A percentile compares a stretch with the other conserved stretches of the same genome.
phyloP scores from a whole-genome alignment of 2,113 vertebrate species.

The Lates calcarifer region DNA sequence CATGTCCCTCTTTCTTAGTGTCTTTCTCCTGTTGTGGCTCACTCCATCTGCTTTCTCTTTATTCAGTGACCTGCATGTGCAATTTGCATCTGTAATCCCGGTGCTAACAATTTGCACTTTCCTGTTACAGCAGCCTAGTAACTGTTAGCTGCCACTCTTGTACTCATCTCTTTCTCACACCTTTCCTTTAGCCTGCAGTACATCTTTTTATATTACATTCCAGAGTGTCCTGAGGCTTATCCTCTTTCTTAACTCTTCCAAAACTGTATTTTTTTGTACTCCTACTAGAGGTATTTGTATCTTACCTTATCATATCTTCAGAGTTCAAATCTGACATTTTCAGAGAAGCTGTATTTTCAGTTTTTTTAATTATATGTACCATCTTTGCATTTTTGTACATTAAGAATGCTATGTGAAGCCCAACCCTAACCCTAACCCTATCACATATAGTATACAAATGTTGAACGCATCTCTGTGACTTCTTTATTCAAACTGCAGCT shows the following conservation, averaged over 20 bases:
- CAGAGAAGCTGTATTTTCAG: neutral
- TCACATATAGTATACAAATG: conserved; percentile 46
- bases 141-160: conserved; percentile 25
- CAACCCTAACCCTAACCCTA: no score
- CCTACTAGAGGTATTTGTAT: neutral
- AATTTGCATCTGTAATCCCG: conserved; percentile 25
- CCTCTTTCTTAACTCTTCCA: conserved; percentile 18
- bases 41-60: conserved; percentile 9
- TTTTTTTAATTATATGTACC: neutral
- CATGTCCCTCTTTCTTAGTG: neutral
- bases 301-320: neutral
- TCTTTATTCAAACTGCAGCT: conserved; percentile 14
- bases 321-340: conserved; percentile 30
- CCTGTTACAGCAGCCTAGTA: conserved; percentile 26
- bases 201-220: conserved; percentile 33
- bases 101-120: conserved; percentile 33
- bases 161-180: conserved; percentile 31
- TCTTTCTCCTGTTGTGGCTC: conserved; percentile 15
- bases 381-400: conserved; percentile 22
- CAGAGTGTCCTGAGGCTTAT: conserved; percentile 36
- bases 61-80: conserved; percentile 21
- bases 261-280: neutral
- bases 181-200: conserved; percentile 37
- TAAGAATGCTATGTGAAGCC: conserved; percentile 4
- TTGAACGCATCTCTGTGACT: conserved; percentile 2